phyloP scores from a whole-genome alignment of 2,797 vertebrate species.

The Siniperca undulata region DNA sequence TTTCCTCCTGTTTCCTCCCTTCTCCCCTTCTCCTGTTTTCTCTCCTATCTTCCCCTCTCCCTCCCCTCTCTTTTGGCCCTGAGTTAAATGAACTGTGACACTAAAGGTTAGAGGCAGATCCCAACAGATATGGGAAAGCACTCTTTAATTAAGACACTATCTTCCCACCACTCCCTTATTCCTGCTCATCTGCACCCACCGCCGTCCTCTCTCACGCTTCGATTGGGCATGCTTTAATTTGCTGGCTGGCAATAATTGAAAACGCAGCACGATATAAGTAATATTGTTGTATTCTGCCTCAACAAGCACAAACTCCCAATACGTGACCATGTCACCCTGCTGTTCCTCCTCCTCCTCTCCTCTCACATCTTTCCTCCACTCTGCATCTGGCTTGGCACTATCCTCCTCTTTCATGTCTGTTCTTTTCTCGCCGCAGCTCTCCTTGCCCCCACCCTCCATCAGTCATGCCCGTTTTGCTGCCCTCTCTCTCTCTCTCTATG shows the following conservation, averaged over 20 bases:
- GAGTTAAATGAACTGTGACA: constrained; percentile 80
- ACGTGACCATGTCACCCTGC: constrained; percentile 62
- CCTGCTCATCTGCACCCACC: constrained; percentile 50
- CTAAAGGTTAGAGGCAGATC: constrained; percentile 79
- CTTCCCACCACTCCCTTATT: constrained; percentile 47
- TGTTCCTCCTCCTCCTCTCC: constrained; percentile 37
- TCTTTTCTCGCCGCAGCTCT: constrained; percentile 27
- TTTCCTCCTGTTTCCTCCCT: too few species aligned
- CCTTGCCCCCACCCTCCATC: constrained; percentile 31
- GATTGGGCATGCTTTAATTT: constrained; percentile 65
- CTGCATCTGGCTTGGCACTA: constrained; percentile 56
- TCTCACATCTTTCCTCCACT: constrained; percentile 42
- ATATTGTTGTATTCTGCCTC: constrained; percentile 71
- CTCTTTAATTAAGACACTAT: constrained; percentile 82
- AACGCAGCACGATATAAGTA: constrained; percentile 69
- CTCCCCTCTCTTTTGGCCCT: constrained; percentile 34
- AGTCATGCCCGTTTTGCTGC: constrained; percentile 60
- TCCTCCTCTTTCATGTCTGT: constrained; percentile 70
- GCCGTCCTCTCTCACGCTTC: constrained; percentile 48
- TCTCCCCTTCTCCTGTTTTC: not conserved
- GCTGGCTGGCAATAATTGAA: constrained; percentile 69
- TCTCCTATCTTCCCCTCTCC: not conserved
- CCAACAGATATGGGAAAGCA: constrained; percentile 68
- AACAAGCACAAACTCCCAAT: constrained; percentile 59
- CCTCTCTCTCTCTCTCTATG: constrained; percentile 31